These are phyloP conservation scores for Myrmecophaga tridactyla DNA, from an alignment of 2,113 vertebrate species.

Conservation along the genomic window DNA sequence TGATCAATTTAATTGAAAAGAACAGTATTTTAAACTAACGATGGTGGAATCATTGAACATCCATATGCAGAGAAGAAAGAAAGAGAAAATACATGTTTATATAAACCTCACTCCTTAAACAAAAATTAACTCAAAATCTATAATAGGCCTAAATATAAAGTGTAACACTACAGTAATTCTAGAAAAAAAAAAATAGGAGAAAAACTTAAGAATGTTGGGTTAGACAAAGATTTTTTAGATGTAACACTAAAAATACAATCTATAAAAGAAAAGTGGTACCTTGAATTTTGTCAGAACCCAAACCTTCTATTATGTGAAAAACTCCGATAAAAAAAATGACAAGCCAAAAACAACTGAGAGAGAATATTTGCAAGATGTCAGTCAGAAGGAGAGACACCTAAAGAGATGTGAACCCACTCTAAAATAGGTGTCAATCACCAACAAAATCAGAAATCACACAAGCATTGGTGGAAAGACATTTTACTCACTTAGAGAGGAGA, in stretches of 20 bases:
- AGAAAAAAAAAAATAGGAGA: background rate
- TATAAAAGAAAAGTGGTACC: background rate
- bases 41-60: too few species aligned
- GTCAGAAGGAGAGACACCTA: too few species aligned
- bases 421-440: too few species aligned
- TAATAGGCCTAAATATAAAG: background rate
- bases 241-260: background rate
- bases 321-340: background rate
- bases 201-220: background rate
- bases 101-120: background rate
- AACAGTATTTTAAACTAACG: background rate
- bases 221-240: background rate
- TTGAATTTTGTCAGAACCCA: too few species aligned
- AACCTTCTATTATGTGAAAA: background rate
- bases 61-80: too few species aligned
- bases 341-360: background rate
- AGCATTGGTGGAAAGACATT: too few species aligned
- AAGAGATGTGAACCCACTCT: too few species aligned
- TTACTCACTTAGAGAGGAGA: too few species aligned
- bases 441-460: too few species aligned
- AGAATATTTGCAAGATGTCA: background rate
- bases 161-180: background rate
- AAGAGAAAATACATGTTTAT: too few species aligned
- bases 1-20: background rate
- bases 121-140: background rate